Evolutionary conservation across 2,113 vertebrate species (phyloP).

Genomic region (Canis aureus): DNA sequence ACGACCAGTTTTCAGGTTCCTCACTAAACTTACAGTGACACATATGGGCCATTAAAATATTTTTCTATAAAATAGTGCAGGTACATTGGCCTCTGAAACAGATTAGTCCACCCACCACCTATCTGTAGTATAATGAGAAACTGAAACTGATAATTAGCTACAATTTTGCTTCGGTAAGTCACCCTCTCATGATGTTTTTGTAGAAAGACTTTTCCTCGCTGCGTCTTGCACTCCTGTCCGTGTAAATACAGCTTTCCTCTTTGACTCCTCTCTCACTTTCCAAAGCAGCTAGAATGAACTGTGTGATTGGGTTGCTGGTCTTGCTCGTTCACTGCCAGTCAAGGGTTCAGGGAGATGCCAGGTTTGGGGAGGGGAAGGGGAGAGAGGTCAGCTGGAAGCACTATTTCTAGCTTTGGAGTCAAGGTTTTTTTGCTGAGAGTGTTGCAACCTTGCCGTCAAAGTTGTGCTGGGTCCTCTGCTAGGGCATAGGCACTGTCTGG

Average conservation of each 20-base stretch:
- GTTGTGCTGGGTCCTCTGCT: neutral
- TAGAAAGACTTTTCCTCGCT: neutral
- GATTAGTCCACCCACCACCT: neutral
- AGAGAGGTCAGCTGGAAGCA: neutral
- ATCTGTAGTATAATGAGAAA: slow-evolving; percentile 26
- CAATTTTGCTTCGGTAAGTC: neutral
- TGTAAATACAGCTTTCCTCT: neutral
- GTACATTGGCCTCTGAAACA: neutral
- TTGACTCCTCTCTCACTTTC: neutral
- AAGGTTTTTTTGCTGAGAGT: neutral
- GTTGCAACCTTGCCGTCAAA: neutral
- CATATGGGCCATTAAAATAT: slow-evolving; percentile 43
- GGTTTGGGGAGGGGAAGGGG: neutral
- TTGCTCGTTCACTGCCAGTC: neutral
- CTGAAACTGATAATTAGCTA: neutral
- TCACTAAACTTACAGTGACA: slow-evolving; percentile 44
- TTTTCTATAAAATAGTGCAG: slow-evolving; percentile 18
- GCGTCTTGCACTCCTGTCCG: neutral
- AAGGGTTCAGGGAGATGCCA: neutral
- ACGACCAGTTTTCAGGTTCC: slow-evolving; percentile 24
- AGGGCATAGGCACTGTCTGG: neutral
- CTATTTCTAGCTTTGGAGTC: neutral
- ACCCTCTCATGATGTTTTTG: neutral
- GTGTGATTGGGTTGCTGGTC: neutral
- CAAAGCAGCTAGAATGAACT: neutral